Percentiles rank a stretch among this genome's conserved stretches.
Conservation (phyloP, 2,888 invertebrate genomes). For the Idaea straminata region DNA sequence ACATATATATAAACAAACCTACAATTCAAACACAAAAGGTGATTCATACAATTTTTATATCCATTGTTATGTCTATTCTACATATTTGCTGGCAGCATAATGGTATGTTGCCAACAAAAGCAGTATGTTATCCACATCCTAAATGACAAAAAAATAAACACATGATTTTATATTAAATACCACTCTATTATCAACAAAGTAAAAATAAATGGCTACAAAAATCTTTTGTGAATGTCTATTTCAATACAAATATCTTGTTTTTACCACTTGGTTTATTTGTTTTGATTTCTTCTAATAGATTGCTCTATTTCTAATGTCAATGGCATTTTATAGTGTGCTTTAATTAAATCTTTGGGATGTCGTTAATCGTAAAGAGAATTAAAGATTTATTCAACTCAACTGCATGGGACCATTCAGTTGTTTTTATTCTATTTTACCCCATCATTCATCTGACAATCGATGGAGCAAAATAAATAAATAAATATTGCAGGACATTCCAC, state of each 20-base stretch:
- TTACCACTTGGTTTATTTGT: not conserved
- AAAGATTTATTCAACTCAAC: too few relatives aligned
- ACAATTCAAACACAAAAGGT: not conserved
- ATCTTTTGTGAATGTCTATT: not conserved
- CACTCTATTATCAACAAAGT: not conserved
- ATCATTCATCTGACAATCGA: too few relatives aligned
- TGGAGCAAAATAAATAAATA: too few relatives aligned
- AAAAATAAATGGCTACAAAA: not conserved
- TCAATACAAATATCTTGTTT: not conserved
- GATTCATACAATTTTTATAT: not conserved
- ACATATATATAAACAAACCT: not conserved
- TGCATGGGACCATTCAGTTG: too few relatives aligned
- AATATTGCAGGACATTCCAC: too few relatives aligned
- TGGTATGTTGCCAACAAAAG: too few relatives aligned
- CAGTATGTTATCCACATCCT: not conserved
- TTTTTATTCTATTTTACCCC: too few relatives aligned
- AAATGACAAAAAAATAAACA: not conserved
- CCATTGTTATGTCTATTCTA: conserved; percentile 8
- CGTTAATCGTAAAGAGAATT: too few relatives aligned
- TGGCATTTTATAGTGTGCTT: not conserved
- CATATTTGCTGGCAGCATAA: conserved; percentile 16
- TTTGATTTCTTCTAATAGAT: not conserved
- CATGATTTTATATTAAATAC: not conserved
- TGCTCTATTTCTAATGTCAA: not conserved
- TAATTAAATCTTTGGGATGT: too few relatives aligned